These are phyloP conservation scores for Maniola hyperantus DNA, from an alignment of 2,888 invertebrate species.

Conservation along the genomic window DNA sequence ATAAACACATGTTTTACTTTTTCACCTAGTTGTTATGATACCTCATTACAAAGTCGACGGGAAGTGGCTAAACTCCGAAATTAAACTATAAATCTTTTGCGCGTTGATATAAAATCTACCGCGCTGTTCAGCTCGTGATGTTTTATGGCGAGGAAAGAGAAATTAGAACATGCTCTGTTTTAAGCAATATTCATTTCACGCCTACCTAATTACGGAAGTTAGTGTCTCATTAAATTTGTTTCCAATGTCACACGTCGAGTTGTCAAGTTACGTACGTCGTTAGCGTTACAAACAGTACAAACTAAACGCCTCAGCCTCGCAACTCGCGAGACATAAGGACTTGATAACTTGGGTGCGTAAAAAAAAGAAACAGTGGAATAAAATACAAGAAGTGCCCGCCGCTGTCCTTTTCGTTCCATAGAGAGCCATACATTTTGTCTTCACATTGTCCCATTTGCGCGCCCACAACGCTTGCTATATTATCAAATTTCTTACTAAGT, in stretches of 20 bases:
- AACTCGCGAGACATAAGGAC: too few relatives aligned
- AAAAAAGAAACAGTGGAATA: too few relatives aligned
- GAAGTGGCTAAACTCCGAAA: conserved; percentile 19
- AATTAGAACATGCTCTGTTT: conserved; percentile 51
- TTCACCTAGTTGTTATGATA: conserved; percentile 4
- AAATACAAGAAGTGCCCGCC: too few relatives aligned
- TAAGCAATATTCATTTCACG: conserved; percentile 60
- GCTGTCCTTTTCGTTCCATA: too few relatives aligned
- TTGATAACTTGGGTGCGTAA: too few relatives aligned
- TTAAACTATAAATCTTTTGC: conserved; percentile 34
- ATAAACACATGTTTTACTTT: background rate
- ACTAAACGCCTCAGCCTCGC: too few relatives aligned
- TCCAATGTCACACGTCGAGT: conserved; percentile 45
- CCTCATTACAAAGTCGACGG: conserved; percentile 14
- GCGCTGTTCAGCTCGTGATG: conserved; percentile 24
- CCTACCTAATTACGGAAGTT: conserved; percentile 61
- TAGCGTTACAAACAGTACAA: background rate
- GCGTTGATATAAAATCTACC: conserved; percentile 27
- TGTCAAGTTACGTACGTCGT: background rate
- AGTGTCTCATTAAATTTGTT: conserved; percentile 57
- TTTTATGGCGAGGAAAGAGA: conserved; percentile 44
- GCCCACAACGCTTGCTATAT: too few relatives aligned
- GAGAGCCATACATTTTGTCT: too few relatives aligned
- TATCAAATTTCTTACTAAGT: too few relatives aligned
- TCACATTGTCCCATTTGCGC: too few relatives aligned